Percentiles rank a stretch among this genome's conserved stretches.
These are phyloP conservation scores for Parasteatoda lunata DNA, from an alignment of 2,888 invertebrate genomes.

Conservation along the genomic window DNA sequence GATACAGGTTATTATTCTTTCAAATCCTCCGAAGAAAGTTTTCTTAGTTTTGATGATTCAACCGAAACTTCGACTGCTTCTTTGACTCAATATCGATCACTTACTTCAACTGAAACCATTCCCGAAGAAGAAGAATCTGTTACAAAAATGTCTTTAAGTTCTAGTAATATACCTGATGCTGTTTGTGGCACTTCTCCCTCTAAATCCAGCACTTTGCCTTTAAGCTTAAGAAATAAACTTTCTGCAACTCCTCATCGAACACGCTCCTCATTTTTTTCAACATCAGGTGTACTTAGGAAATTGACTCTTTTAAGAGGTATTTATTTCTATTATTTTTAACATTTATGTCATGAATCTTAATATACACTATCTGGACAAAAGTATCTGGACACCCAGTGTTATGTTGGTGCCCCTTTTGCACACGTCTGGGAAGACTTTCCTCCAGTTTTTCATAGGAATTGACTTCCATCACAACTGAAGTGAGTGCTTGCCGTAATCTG, in stretches of 20 bases:
- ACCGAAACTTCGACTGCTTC: constrained; percentile 65
- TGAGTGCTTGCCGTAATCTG: too few relatives aligned
- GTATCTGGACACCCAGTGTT: too few relatives aligned
- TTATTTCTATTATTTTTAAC: not conserved
- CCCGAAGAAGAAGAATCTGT: constrained; percentile 69
- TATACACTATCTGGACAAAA: too few relatives aligned
- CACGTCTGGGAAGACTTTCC: too few relatives aligned
- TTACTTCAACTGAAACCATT: constrained; percentile 69
- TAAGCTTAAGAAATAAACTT: constrained; percentile 52
- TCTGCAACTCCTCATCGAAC: constrained; percentile 60
- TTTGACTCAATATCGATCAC: constrained; percentile 58
- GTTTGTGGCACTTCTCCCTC: constrained; percentile 54
- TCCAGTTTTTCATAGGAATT: too few relatives aligned
- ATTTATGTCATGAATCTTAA: too few relatives aligned
- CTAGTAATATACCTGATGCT: constrained; percentile 69
- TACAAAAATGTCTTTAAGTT: constrained; percentile 66
- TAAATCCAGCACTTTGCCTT: constrained; percentile 66
- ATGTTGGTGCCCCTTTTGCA: too few relatives aligned
- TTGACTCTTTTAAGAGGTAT: constrained; percentile 70
- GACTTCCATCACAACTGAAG: too few relatives aligned
- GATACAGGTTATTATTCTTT: constrained; percentile 71
- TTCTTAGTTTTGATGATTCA: constrained; percentile 69
- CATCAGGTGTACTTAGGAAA: constrained; percentile 70
- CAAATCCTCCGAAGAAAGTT: constrained; percentile 70
- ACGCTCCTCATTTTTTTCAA: constrained; percentile 70